phyloP scores from a whole-genome alignment of 2,113 vertebrate species.

The Aramus guarauna region DNA sequence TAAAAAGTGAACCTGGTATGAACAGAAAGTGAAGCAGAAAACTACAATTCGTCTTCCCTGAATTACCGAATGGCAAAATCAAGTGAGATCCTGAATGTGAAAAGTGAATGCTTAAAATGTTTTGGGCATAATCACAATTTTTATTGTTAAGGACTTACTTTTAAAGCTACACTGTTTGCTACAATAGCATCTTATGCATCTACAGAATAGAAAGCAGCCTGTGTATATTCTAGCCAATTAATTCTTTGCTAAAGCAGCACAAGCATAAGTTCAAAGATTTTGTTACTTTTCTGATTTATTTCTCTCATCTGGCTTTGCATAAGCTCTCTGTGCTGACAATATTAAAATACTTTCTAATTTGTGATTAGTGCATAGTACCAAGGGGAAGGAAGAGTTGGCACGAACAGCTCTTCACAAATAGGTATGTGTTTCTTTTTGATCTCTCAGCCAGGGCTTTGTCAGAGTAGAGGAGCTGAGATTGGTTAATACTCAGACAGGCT shows the following conservation, averaged over 20 bases:
- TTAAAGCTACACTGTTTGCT: background rate
- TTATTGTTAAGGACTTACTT: background rate
- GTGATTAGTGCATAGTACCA: background rate
- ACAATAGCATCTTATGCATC: background rate
- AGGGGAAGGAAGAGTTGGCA: background rate
- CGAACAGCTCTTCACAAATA: background rate
- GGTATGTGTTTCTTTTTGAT: constrained; percentile 39
- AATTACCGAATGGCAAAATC: background rate
- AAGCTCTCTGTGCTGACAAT: background rate
- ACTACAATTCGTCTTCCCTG: background rate
- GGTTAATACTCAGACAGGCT: constrained; percentile 27
- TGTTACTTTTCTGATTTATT: background rate
- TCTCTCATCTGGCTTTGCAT: background rate
- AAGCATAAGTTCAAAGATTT: background rate
- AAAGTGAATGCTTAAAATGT: background rate
- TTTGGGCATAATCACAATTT: background rate
- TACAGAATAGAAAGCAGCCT: background rate
- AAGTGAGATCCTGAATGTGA: background rate
- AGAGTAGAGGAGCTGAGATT: background rate
- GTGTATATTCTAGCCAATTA: background rate
- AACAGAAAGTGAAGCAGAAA: background rate
- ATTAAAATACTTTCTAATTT: constrained; percentile 17
- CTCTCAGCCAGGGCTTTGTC: constrained; percentile 41
- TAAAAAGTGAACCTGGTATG: background rate
- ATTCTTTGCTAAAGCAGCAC: background rate